Percentiles rank a stretch among this genome's conserved stretches.
These are phyloP conservation scores for Pollenia amentaria DNA, from an alignment of 2,888 invertebrate species.

Conservation along the genomic window DNA sequence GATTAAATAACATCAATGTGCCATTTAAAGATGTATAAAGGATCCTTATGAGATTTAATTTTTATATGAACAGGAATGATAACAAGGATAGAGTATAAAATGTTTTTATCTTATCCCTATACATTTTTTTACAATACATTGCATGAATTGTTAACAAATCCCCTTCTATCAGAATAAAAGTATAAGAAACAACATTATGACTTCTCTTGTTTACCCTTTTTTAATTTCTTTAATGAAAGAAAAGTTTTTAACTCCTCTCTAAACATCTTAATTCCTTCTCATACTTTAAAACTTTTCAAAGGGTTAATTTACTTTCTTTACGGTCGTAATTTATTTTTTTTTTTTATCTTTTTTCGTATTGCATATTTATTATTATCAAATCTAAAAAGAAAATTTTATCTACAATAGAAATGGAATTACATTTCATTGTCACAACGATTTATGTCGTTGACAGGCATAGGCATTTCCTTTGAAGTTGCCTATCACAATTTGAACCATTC, in stretches of 20 bases:
- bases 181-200: too few relatives aligned
- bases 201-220: not conserved
- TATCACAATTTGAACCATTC: conserved; percentile 69
- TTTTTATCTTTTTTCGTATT: conserved; percentile 22
- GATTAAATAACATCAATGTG: too few relatives aligned
- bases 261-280: not conserved
- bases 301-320: conserved; percentile 67
- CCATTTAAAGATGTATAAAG: too few relatives aligned
- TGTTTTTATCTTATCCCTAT: too few relatives aligned
- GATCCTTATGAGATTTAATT: too few relatives aligned
- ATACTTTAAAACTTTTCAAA: conserved; percentile 21
- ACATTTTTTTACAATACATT: too few relatives aligned
- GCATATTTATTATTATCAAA: conserved; percentile 68
- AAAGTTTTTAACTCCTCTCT: not conserved
- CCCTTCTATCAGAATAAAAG: too few relatives aligned
- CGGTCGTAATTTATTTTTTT: conserved; percentile 41
- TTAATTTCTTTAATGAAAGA: conserved; percentile 22
- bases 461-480: conserved; percentile 83
- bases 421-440: conserved; percentile 81
- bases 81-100: too few relatives aligned
- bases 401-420: conserved; percentile 73
- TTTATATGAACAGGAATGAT: too few relatives aligned
- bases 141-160: too few relatives aligned
- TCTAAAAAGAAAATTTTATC: conserved; percentile 73
- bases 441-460: conserved; percentile 83